Conservation (phyloP, 2,888 invertebrate genomes). For the Electrophaes corylata region DNA sequence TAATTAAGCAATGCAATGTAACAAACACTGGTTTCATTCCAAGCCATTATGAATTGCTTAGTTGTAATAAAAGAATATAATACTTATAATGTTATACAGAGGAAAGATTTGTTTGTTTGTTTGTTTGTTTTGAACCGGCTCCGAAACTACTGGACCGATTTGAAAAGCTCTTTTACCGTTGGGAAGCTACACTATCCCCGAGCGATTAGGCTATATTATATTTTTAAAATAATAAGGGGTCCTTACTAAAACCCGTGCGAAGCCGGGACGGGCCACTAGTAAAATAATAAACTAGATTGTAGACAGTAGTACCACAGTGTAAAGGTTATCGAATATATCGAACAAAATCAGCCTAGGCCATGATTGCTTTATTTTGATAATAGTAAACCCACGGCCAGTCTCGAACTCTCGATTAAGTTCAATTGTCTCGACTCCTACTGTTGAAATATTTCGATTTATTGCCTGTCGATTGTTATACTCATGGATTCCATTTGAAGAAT, state of each 20-base stretch:
- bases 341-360: not conserved
- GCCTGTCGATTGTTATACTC: conserved; percentile 11
- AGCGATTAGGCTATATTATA: no score
- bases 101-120: no score
- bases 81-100: no score
- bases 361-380: conserved; percentile 13
- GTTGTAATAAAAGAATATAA: no score
- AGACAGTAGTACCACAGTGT: not conserved
- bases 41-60: not conserved
- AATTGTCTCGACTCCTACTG: conserved; percentile 10
- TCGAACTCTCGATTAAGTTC: conserved; percentile 9
- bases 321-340: not conserved
- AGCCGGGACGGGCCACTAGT: no score
- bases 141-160: no score
- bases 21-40: not conserved
- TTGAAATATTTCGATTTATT: conserved; percentile 22
- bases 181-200: no score
- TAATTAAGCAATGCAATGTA: not conserved
- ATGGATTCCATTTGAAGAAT: conserved; percentile 16
- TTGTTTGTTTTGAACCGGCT: no score
- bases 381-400: not conserved
- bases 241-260: no score
- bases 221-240: no score
- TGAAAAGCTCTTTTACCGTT: no score
- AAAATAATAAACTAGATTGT: not conserved